Conservation (phyloP, 2,797 vertebrate species). For the Esox lucius region DNA sequence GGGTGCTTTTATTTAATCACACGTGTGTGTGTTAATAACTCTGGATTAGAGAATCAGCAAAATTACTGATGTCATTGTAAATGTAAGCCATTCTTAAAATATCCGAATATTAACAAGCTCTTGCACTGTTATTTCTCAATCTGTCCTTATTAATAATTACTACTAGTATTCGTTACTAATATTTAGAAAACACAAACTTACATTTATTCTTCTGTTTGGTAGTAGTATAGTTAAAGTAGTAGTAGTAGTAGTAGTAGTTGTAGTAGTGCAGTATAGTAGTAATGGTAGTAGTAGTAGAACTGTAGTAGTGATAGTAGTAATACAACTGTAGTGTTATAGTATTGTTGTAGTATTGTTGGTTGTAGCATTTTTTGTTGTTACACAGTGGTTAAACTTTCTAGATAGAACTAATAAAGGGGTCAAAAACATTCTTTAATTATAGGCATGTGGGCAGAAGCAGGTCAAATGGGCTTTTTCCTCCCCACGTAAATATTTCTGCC, state of each 20-base stretch:
- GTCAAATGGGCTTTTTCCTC: conserved; percentile 10
- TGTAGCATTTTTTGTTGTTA: background rate
- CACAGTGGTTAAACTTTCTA: background rate
- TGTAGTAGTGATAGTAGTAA: background rate
- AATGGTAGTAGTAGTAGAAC: background rate
- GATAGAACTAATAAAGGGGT: background rate
- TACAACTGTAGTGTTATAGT: background rate
- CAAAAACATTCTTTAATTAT: background rate
- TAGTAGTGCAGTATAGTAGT: background rate
- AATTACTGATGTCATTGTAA: too few relatives aligned
- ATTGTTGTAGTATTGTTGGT: too few relatives aligned
- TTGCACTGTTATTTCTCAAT: background rate
- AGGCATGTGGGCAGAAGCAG: conserved; percentile 7
- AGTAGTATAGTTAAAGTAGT: background rate
- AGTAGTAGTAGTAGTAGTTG: background rate
- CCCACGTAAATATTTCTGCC: conserved; percentile 27
- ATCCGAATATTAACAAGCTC: background rate
- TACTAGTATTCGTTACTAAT: background rate
- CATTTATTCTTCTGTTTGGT: background rate
- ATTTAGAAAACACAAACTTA: background rate
- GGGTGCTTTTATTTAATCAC: too few relatives aligned
- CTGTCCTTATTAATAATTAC: background rate
- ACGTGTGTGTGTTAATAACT: too few relatives aligned
- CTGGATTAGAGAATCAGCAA: too few relatives aligned
- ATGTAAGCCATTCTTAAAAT: background rate